Percentiles rank a stretch among this genome's conserved stretches.
phyloP scores from a whole-genome alignment of 2,113 vertebrate species.

The Forbesichthys papilliferus region DNA sequence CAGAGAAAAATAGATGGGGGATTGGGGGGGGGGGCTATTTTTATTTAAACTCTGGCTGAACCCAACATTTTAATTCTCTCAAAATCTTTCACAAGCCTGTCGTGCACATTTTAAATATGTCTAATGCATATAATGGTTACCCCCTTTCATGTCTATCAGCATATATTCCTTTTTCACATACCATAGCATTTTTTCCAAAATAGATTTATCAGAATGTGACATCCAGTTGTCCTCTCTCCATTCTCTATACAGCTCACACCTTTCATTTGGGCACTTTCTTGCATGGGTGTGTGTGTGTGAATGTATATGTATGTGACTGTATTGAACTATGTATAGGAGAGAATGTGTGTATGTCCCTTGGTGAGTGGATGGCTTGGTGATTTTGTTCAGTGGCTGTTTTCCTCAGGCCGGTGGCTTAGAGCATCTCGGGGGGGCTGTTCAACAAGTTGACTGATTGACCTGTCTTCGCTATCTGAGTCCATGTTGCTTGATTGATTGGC shows the following conservation, averaged over 20 bases:
- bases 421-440: neutral
- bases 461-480: constrained; percentile 18
- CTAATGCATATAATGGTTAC: constrained; percentile 52
- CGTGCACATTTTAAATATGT: constrained; percentile 71
- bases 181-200: constrained; percentile 51
- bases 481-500: constrained; percentile 23
- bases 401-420: too few species aligned
- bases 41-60: constrained; percentile 73
- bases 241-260: constrained; percentile 27
- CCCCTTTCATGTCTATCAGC: constrained; percentile 63
- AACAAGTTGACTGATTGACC: constrained; percentile 14
- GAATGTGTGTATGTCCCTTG: neutral
- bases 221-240: constrained; percentile 20
- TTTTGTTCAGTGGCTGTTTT: too few species aligned
- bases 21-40: constrained; percentile 47
- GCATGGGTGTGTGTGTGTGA: neutral
- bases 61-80: constrained; percentile 73
- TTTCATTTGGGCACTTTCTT: constrained; percentile 8
- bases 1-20: neutral
- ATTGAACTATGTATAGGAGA: neutral
- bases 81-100: constrained; percentile 66
- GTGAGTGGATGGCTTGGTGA: neutral
- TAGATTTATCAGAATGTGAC: constrained; percentile 54
- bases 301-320: neutral
- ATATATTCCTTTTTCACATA: constrained; percentile 39